Evolutionary conservation across 2,797 vertebrate genomes (phyloP).

Genomic region (Typhlichthys eigenmanni): DNA sequence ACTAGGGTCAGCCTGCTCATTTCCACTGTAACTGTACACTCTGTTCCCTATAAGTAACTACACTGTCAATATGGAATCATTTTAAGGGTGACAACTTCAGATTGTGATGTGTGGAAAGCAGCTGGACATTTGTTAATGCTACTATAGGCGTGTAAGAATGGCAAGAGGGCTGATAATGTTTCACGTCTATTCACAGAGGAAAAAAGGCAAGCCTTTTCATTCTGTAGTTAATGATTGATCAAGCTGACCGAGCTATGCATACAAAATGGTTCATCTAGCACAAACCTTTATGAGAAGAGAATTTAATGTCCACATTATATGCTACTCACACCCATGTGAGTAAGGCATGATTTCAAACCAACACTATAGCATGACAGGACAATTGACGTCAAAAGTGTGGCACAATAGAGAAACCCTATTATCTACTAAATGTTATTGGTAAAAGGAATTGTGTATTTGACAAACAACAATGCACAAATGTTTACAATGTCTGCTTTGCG

Average conservation of each 20-base stretch:
- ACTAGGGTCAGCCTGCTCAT: not conserved
- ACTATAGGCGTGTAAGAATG: not conserved
- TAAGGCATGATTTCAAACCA: slow-evolving; percentile 37
- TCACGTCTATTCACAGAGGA: slow-evolving; percentile 8
- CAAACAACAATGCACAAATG: slow-evolving; percentile 50
- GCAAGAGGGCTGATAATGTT: not conserved
- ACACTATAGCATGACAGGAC: slow-evolving; percentile 30
- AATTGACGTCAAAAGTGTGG: slow-evolving; percentile 29
- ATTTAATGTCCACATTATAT: slow-evolving; percentile 30
- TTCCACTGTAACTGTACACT: too few species aligned
- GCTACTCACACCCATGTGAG: slow-evolving; percentile 42
- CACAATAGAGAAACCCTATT: slow-evolving; percentile 41
- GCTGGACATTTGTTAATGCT: not conserved
- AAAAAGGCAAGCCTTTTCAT: slow-evolving; percentile 18
- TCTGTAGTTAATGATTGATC: slow-evolving; percentile 66
- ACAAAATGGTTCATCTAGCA: slow-evolving; percentile 24
- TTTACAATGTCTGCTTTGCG: slow-evolving; percentile 58
- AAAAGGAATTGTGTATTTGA: slow-evolving; percentile 26
- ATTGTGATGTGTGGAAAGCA: not conserved
- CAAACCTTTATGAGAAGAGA: slow-evolving; percentile 21
- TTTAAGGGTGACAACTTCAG: not conserved
- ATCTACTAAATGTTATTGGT: slow-evolving; percentile 32
- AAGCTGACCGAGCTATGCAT: slow-evolving; percentile 27
- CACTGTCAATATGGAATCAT: too few species aligned
- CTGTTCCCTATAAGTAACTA: too few species aligned